Evolutionary conservation across 2,888 invertebrate species (phyloP).

Genomic region (Drosophila algonquin): DNA sequence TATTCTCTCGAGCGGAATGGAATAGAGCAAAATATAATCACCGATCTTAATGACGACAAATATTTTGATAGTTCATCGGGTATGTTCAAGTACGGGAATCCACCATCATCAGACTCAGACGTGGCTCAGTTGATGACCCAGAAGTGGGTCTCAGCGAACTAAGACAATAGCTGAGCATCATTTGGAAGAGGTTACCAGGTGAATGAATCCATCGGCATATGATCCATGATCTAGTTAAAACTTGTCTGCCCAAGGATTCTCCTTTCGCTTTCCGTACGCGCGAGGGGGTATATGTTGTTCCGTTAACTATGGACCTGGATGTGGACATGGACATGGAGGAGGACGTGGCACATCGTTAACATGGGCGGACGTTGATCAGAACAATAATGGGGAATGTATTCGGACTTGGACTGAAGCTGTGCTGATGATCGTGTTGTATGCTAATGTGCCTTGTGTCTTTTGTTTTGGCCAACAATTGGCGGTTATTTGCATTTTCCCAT

Average conservation of each 20-base stretch:
- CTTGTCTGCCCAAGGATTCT: conserved; percentile 12
- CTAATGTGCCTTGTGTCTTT: conserved; percentile 37
- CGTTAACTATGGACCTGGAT: neutral
- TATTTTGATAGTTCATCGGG: conserved; percentile 57
- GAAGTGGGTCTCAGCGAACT: conserved; percentile 5
- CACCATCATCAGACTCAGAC: neutral
- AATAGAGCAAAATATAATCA: conserved; percentile 60
- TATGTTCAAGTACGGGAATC: conserved; percentile 6
- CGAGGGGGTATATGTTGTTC: neutral
- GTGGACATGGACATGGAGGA: neutral
- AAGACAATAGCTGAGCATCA: conserved; percentile 38
- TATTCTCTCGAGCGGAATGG: conserved; percentile 34
- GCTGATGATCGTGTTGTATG: conserved; percentile 47
- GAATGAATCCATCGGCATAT: conserved; percentile 39
- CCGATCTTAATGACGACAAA: conserved; percentile 64
- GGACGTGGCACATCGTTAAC: conserved; percentile 8
- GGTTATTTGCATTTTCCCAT: conserved; percentile 68
- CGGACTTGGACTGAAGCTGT: neutral
- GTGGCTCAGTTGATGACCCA: conserved; percentile 19
- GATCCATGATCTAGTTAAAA: conserved; percentile 1
- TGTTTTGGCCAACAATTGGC: conserved; percentile 12
- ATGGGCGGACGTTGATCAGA: conserved; percentile 20
- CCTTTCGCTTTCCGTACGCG: conserved; percentile 13
- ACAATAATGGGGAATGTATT: conserved; percentile 16
- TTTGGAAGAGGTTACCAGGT: conserved; percentile 43